Evolutionary conservation across 2,888 invertebrate species (phyloP).

Genomic region (Cyclophora albipunctata): DNA sequence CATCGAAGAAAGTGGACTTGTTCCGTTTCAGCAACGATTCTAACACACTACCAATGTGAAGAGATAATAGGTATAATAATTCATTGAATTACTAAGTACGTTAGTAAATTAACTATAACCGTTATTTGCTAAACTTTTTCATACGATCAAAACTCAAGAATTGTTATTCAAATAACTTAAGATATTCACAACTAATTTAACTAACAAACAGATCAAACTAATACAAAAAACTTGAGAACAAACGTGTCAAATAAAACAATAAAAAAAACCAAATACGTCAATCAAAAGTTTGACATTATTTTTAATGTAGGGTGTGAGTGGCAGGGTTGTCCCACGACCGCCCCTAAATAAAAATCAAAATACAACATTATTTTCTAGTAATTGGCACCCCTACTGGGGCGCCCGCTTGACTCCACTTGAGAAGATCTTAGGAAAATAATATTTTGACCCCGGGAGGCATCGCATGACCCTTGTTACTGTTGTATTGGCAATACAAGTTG

Average conservation of each 20-base stretch:
- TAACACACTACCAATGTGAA: too few species aligned
- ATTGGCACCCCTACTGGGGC: slow-evolving; percentile 70
- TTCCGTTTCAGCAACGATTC: too few species aligned
- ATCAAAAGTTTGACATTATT: slow-evolving; percentile 54
- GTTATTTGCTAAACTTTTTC: too few species aligned
- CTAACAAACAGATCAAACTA: slow-evolving; percentile 8
- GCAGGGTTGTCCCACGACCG: slow-evolving; percentile 71
- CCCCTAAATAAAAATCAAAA: slow-evolving; percentile 73
- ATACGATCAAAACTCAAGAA: too few species aligned
- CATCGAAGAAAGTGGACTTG: too few species aligned
- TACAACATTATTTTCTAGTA: slow-evolving; percentile 69
- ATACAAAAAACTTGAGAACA: slow-evolving; percentile 30
- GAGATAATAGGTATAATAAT: too few species aligned
- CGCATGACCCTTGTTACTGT: slow-evolving; percentile 39
- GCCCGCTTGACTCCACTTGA: slow-evolving; percentile 64
- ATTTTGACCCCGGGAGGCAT: slow-evolving; percentile 39
- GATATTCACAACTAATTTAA: too few species aligned
- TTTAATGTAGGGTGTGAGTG: slow-evolving; percentile 69
- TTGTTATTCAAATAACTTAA: too few species aligned
- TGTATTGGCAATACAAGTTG: slow-evolving; percentile 34
- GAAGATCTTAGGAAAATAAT: slow-evolving; percentile 67
- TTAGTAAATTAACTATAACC: too few species aligned
- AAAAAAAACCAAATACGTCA: slow-evolving; percentile 57
- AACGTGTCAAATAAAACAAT: slow-evolving; percentile 59
- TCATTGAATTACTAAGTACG: too few species aligned